phyloP scores from a whole-genome alignment of 2,113 vertebrate genomes.

The Regulus satrapa region DNA sequence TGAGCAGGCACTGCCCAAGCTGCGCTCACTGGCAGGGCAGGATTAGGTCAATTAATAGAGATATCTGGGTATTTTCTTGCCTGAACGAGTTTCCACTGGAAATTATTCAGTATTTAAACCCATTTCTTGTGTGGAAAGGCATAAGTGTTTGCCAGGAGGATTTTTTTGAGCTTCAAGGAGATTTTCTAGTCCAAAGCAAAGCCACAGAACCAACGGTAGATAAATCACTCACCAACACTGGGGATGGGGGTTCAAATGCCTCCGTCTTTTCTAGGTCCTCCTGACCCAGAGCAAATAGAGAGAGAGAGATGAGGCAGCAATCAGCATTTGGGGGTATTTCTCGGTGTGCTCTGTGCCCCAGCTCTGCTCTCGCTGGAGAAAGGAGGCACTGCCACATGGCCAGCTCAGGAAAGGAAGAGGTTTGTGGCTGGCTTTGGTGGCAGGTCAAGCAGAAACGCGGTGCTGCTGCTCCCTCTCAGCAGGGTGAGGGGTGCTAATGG shows the following conservation, averaged over 20 bases:
- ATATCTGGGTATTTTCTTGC: neutral
- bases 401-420: neutral
- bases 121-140: neutral
- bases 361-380: neutral
- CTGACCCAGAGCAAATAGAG: neutral
- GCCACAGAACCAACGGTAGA: neutral
- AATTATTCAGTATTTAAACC: neutral
- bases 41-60: neutral
- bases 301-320: neutral
- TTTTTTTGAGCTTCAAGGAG: neutral
- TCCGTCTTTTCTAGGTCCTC: neutral
- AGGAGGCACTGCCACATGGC: neutral
- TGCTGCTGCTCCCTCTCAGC: neutral
- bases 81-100: neutral
- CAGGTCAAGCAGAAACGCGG: neutral
- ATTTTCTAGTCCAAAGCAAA: neutral
- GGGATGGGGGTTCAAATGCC: neutral
- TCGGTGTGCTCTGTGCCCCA: neutral
- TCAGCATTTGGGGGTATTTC: neutral
- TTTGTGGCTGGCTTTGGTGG: neutral
- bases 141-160: neutral
- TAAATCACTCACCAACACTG: neutral
- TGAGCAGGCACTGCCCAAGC: neutral
- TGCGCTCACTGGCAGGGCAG: neutral
- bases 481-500: neutral